phyloP scores from a whole-genome alignment of 2,113 vertebrate species.

The Sinocyclocheilus anophthalmus region DNA sequence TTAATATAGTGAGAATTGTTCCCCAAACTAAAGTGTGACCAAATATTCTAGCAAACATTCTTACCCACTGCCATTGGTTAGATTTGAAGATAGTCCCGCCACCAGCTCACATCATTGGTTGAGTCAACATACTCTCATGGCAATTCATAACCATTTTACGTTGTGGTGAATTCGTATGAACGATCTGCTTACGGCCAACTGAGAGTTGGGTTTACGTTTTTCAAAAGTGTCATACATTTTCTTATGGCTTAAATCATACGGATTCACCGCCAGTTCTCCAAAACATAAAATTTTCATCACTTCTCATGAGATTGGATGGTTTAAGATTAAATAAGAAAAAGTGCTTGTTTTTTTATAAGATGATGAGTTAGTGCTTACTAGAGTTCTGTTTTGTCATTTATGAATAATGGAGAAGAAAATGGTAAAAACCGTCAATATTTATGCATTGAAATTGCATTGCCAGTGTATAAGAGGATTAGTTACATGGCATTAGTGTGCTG shows the following conservation, averaged over 20 bases:
- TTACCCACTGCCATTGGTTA: neutral
- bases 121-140: neutral
- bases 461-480: slow-evolving; percentile 49
- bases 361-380: neutral
- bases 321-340: neutral
- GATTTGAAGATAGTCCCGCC: neutral
- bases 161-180: neutral
- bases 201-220: no score
- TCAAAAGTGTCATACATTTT: no score
- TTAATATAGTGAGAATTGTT: no score
- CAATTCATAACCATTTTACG: neutral
- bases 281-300: neutral
- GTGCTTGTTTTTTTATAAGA: neutral
- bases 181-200: no score
- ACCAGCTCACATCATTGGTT: neutral
- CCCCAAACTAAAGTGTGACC: no score
- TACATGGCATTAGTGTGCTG: slow-evolving; percentile 37
- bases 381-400: neutral
- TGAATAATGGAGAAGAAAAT: neutral
- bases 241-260: neutral
- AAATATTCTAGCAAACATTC: neutral
- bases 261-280: neutral
- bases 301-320: neutral
- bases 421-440: slow-evolving; percentile 28
- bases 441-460: slow-evolving; percentile 31